Evolutionary conservation across 2,797 vertebrate species (phyloP).

Genomic region (Oreortyx pictus): DNA sequence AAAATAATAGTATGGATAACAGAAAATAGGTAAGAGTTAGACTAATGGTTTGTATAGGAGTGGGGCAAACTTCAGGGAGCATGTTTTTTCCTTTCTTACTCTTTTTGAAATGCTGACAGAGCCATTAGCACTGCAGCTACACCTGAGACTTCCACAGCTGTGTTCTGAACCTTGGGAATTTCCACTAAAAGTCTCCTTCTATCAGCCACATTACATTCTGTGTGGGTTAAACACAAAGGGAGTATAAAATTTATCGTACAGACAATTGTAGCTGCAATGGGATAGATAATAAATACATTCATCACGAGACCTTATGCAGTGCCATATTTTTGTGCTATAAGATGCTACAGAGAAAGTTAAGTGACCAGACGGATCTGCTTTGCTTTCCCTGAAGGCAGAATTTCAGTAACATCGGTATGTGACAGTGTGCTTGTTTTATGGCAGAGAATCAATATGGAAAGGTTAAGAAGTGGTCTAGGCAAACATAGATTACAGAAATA

Average conservation of each 20-base stretch:
- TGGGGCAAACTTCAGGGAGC: neutral
- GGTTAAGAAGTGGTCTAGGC: neutral
- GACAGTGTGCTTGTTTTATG: neutral
- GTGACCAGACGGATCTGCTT: neutral
- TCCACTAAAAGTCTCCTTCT: neutral
- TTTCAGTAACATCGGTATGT: neutral
- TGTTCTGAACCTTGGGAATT: neutral
- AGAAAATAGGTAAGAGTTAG: neutral
- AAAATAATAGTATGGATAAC: neutral
- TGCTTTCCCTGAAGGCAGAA: neutral
- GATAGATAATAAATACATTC: neutral
- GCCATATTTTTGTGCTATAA: neutral
- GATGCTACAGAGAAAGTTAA: accelerated
- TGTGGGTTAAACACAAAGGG: neutral
- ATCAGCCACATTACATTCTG: neutral
- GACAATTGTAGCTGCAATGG: neutral
- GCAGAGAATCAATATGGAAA: neutral
- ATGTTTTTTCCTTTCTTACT: neutral
- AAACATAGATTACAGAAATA: neutral
- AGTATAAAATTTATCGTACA: neutral
- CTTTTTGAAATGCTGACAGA: neutral
- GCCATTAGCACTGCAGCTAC: neutral
- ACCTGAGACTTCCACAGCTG: neutral
- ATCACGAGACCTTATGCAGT: neutral
- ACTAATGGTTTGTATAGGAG: neutral